phyloP scores from a whole-genome alignment of 2,113 vertebrate species.

The Sula dactylatra region DNA sequence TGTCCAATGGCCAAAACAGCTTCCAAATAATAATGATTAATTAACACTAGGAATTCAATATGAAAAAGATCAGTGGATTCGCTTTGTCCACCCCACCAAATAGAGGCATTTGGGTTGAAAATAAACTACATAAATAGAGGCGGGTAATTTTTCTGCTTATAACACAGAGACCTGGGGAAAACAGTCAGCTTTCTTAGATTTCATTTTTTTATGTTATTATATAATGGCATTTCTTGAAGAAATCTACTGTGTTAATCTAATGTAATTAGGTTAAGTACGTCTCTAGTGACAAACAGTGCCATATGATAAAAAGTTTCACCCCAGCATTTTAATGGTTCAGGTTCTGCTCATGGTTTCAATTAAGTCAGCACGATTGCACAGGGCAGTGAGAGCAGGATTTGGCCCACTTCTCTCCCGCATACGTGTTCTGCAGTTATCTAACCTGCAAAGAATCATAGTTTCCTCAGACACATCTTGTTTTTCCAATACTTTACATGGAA shows the following conservation, averaged over 20 bases:
- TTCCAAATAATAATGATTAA: constrained; percentile 15
- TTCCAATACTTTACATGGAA: neutral
- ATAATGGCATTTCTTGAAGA: constrained; percentile 39
- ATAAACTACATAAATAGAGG: neutral
- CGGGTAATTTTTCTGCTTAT: neutral
- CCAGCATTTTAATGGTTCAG: constrained; percentile 53
- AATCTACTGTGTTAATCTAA: constrained; percentile 56
- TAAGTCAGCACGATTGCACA: constrained; percentile 30
- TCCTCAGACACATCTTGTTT: constrained; percentile 24
- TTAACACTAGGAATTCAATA: neutral
- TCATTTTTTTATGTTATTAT: constrained; percentile 10
- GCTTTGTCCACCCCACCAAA: neutral
- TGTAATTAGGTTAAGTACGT: constrained; percentile 71
- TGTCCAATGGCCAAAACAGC: neutral
- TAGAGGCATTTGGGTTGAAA: neutral
- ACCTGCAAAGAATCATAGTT: constrained; percentile 43
- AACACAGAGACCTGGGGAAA: neutral
- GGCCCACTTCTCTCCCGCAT: neutral
- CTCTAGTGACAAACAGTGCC: constrained; percentile 45
- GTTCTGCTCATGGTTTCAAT: constrained; percentile 51
- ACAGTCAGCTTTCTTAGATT: neutral
- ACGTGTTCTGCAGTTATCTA: constrained; percentile 48
- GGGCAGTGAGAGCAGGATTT: constrained; percentile 17
- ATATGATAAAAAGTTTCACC: constrained; percentile 29
- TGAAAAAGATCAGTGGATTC: neutral